phyloP scores from a whole-genome alignment of 2,113 vertebrate genomes.

The Pluvialis apricaria region DNA sequence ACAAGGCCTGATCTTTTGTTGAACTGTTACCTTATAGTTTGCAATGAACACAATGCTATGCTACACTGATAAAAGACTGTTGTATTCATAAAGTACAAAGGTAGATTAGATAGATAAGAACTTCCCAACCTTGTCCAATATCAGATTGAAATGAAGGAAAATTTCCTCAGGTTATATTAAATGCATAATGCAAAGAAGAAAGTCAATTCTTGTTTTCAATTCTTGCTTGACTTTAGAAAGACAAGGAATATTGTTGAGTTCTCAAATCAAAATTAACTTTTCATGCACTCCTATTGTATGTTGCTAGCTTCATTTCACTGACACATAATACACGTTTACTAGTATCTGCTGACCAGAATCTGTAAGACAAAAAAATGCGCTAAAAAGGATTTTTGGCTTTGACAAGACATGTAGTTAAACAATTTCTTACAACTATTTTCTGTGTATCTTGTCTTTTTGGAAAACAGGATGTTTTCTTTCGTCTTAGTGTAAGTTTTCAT shows the following conservation, averaged over 20 bases:
- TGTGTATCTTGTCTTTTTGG: neutral
- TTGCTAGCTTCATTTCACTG: neutral
- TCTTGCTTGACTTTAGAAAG: neutral
- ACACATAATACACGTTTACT: neutral
- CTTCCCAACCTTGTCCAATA: neutral
- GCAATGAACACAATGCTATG: neutral
- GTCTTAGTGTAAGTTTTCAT: neutral
- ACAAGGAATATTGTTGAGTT: neutral
- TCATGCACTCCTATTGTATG: neutral
- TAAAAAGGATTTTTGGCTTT: neutral
- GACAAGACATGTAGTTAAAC: neutral
- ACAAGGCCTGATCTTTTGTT: neutral
- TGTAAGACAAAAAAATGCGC: neutral
- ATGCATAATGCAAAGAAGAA: neutral
- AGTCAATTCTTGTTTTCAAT: neutral
- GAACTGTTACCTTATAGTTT: neutral
- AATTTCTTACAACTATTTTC: neutral
- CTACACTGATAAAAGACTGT: neutral
- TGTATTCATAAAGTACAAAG: neutral
- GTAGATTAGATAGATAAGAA: neutral
- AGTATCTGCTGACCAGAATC: neutral
- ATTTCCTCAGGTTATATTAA: neutral
- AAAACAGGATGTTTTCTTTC: neutral
- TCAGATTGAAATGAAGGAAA: neutral
- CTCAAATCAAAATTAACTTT: neutral